Conservation (phyloP, 64 coral and sea anemone species). For the Montipora foliosa region DNA sequence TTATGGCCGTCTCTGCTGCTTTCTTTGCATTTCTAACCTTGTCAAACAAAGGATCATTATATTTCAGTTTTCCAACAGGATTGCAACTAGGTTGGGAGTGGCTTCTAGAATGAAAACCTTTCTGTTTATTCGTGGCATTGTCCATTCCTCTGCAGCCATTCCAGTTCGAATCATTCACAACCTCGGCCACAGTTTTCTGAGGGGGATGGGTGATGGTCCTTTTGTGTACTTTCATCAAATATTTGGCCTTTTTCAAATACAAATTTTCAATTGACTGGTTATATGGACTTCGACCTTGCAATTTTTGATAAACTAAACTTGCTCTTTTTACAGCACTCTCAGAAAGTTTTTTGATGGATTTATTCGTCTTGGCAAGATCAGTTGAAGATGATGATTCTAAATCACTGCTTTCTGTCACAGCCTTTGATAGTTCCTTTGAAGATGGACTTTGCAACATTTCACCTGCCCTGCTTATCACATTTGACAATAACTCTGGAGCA, state of each 20-base stretch:
- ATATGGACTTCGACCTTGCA: slow-evolving; percentile 65
- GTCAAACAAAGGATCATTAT: slow-evolving; percentile 85
- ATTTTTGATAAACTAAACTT: slow-evolving; percentile 20
- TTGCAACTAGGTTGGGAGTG: slow-evolving; percentile 51
- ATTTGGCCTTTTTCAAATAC: slow-evolving; percentile 68
- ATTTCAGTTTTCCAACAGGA: slow-evolving; percentile 65
- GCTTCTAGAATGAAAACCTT: slow-evolving; percentile 36
- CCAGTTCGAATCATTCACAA: slow-evolving; percentile 28
- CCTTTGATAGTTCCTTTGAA: not conserved
- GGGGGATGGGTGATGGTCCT: slow-evolving; percentile 59
- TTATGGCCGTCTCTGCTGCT: slow-evolving; percentile 83
- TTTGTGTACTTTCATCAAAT: slow-evolving; percentile 49
- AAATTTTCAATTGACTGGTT: slow-evolving; percentile 83
- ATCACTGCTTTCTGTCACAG: not conserved
- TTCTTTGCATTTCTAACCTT: slow-evolving; percentile 90
- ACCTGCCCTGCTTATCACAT: not conserved
- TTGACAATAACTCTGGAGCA: slow-evolving; percentile 6
- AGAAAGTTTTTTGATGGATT: slow-evolving; percentile 11
- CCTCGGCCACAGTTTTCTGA: not conserved
- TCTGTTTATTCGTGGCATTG: slow-evolving; percentile 29
- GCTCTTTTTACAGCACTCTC: slow-evolving; percentile 34
- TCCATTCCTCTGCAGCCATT: slow-evolving; percentile 75
- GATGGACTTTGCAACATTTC: not conserved
- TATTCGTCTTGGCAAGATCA: not conserved
- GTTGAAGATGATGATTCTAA: slow-evolving; percentile 1